These are phyloP conservation scores for Cyprinodon tularosa DNA, from an alignment of 2,113 vertebrate species.

Conservation along the genomic window DNA sequence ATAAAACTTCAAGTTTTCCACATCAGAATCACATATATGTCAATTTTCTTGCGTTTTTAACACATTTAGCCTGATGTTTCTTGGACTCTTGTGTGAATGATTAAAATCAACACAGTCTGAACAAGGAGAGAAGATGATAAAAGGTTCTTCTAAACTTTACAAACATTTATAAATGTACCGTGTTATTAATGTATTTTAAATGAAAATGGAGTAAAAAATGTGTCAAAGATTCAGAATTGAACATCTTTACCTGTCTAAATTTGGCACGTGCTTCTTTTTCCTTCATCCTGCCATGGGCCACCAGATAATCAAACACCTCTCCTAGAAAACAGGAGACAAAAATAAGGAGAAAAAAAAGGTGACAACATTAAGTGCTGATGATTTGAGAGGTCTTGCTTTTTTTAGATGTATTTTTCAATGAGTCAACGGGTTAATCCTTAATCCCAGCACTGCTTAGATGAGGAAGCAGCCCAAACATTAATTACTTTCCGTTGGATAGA, in stretches of 20 bases:
- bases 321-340: slow-evolving; percentile 69
- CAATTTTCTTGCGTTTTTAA: too few species aligned
- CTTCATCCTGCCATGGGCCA: slow-evolving; percentile 96
- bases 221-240: background rate
- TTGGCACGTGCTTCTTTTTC: slow-evolving; percentile 96
- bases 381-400: background rate
- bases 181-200: background rate
- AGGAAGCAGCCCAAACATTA: background rate
- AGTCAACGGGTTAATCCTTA: background rate
- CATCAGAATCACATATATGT: too few species aligned
- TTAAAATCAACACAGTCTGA: too few species aligned
- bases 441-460: background rate
- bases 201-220: background rate
- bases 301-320: slow-evolving; percentile 93
- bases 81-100: too few species aligned
- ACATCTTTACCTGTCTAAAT: slow-evolving; percentile 88
- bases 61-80: too few species aligned
- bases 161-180: too few species aligned
- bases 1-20: background rate
- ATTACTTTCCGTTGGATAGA: slow-evolving; percentile 2
- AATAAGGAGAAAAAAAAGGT: background rate
- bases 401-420: background rate
- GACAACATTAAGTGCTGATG: slow-evolving; percentile 36
- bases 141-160: background rate
- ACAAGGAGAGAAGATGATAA: background rate